Base-by-base conservation (phyloP, 2,888 invertebrate species). In the Ptycholaimellus sp. region DNA sequence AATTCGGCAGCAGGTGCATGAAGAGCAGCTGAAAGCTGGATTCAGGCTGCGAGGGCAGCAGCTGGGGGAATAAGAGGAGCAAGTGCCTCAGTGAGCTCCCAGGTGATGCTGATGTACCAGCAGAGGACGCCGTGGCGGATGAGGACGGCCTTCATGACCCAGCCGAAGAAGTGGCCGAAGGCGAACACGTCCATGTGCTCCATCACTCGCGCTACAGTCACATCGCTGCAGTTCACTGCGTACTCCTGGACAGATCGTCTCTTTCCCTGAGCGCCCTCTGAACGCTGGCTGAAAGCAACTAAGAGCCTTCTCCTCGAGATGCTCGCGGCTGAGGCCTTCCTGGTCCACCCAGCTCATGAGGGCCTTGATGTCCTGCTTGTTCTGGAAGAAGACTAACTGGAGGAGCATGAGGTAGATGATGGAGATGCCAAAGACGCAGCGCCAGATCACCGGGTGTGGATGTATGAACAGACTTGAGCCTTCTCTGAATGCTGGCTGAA, bases 1-100 rank as follows among this genome's bases (percentile, higher is more conserved):
- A 90, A 62, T 93, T 93, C 5, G 90, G 90, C 51, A 93, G 62
- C 41, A 93, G 68, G 65, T 90, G 90, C 45, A 83, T 81, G 67
- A 90, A 93, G 23, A 82, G 79, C 48, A 87, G 54, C 62, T 62
- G 47, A 18, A 43, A 44, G n/a, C n/a, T n/a, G n/a, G n/a, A n/a
- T n/a, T n/a, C n/a, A n/a, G n/a, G n/a, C n/a, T n/a, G n/a, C n/a
- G n/a, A n/a, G n/a, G n/a, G n/a, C 22, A n/a, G 7, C 20, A 33
- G 6, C 6, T 7, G 6, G 35, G 13, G 6, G 6, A 34, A 20
- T 7, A 34, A 35, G 35, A 16, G 30, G n/a, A n/a, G n/a, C n/a
- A n/a, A n/a, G n/a, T n/a, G n/a, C 70, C 65, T 96, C 93, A 1
- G 96, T 93, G 27, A 96, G 76, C 66, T 96, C 96, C 96, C 96